Conservation (phyloP, 2,888 invertebrate species). For the Agrilus cyanescens region DNA sequence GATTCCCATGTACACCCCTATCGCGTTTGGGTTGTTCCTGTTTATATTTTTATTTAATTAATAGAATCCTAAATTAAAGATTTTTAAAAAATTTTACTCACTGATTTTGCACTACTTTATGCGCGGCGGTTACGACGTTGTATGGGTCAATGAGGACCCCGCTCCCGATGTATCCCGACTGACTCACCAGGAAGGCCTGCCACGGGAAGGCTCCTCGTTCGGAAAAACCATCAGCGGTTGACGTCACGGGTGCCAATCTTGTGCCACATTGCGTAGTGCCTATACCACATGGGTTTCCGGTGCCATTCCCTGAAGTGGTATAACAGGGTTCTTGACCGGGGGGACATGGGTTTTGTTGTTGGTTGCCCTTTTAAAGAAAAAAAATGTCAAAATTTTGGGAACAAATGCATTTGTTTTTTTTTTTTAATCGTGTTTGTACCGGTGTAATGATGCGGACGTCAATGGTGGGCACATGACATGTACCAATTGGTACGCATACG, state of each 20-base stretch:
- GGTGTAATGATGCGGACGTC: slow-evolving; percentile 28
- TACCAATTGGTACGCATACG: slow-evolving; percentile 24
- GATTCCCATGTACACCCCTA: slow-evolving; percentile 19
- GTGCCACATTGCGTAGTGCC: slow-evolving; percentile 36
- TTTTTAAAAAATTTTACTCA: slow-evolving; percentile 33
- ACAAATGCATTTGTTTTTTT: neutral
- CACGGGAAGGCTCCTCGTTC: slow-evolving; percentile 61
- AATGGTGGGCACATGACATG: slow-evolving; percentile 21
- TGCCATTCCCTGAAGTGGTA: slow-evolving; percentile 16
- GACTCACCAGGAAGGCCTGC: slow-evolving; percentile 42
- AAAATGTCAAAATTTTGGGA: neutral
- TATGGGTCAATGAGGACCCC: slow-evolving; percentile 57
- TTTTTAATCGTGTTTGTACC: slow-evolving; percentile 8
- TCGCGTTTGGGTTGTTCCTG: slow-evolving; percentile 14
- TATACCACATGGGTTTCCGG: neutral
- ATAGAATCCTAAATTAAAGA: neutral
- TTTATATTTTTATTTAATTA: neutral
- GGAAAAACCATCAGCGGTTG: slow-evolving; percentile 42
- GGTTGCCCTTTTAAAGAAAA: neutral
- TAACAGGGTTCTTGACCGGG: slow-evolving; percentile 24
- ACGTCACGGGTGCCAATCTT: slow-evolving; percentile 31
- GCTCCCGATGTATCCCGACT: slow-evolving; percentile 49
- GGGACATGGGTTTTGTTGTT: slow-evolving; percentile 20
- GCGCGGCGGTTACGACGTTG: slow-evolving; percentile 63
- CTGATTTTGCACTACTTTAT: slow-evolving; percentile 50